A percentile compares a stretch with the other conserved stretches of the same genome.
phyloP scores from a whole-genome alignment of 1,140 invertebrate genomes.

The Sycophila sp. region DNA sequence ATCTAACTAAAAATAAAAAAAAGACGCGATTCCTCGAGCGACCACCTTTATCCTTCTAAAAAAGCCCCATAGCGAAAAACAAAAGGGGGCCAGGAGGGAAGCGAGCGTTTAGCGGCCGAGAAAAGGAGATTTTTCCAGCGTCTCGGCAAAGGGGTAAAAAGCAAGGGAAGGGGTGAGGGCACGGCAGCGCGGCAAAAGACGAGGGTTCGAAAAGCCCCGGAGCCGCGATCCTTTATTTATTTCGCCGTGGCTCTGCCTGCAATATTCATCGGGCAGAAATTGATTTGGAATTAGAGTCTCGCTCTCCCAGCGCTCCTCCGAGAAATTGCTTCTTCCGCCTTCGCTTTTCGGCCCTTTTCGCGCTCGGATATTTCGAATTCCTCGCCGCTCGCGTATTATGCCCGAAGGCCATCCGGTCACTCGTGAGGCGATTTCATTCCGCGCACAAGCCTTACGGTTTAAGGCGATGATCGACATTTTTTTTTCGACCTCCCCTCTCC shows the following conservation, averaged over 20 bases:
- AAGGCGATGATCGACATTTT: no score
- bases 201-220: constrained; percentile 43
- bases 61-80: background rate
- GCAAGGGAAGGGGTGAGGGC: constrained; percentile 38
- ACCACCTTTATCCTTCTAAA: background rate
- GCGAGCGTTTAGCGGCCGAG: constrained; percentile 2
- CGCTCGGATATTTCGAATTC: background rate
- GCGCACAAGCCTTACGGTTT: no score
- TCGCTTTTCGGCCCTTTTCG: background rate
- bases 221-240: constrained; percentile 58
- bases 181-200: constrained; percentile 40
- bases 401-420: background rate
- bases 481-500: no score
- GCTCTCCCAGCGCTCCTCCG: constrained; percentile 19
- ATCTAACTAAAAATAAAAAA: no score
- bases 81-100: no score
- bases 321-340: constrained; percentile 33
- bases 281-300: constrained; percentile 60
- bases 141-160: constrained; percentile 30
- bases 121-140: constrained; percentile 4
- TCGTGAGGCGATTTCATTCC: no score
- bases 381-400: background rate
- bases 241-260: constrained; percentile 50
- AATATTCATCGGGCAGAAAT: constrained; percentile 63
- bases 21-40: background rate